Base-by-base conservation (phyloP, 1,140 invertebrate genomes). In the Dufourea novaeangliae region DNA sequence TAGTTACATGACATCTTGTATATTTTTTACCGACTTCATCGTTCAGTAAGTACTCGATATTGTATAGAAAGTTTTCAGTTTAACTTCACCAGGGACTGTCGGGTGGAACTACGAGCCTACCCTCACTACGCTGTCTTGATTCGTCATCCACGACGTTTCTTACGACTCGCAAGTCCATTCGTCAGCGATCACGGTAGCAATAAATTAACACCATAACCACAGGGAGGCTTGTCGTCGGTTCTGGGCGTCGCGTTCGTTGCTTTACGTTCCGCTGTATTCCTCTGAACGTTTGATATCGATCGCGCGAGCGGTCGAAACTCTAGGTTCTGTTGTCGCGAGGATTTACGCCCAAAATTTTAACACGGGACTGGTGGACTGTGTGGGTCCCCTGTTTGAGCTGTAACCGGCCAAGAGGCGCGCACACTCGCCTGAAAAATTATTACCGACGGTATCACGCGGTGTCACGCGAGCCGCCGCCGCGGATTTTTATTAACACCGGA, bases 401-500 rank as follows among this genome's bases (percentile, higher is more conserved):
- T 54, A 34, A 14, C 74, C 54, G 59, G 50, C 62, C 25, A 66
- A 50, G 63, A 57, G 62, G 57, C 14, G 63, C 64, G 78, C 75
- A 63, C n/a, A n/a, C 68, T 50, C 64, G 63, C 64, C 41, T 64
- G 29, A 82, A 71, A 83, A 83, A 82, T n/a, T 82, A 82, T 62
- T 52, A 64, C 37, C 54, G 64, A 82, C 68, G 63, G 57, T 83
- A 82, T 82, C 82, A 64, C 68, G 37, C 12, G 44, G 52, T 50
- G 82, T 83, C 82, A 83, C 82, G 82, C 82, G 68, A 83, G 27
- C 68, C 59, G 44, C 44, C 46, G 20, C 8, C 34, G 37, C 37
- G 70, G 77, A 79, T 79, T 84, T 81, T 84, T 82, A 83, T 83
- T 84, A 84, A 83, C 69, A 57, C 75, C 41, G 39, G 20, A 25